Evolutionary conservation across 1,140 invertebrate species (phyloP).

Genomic region (Drosophila neocordata): DNA sequence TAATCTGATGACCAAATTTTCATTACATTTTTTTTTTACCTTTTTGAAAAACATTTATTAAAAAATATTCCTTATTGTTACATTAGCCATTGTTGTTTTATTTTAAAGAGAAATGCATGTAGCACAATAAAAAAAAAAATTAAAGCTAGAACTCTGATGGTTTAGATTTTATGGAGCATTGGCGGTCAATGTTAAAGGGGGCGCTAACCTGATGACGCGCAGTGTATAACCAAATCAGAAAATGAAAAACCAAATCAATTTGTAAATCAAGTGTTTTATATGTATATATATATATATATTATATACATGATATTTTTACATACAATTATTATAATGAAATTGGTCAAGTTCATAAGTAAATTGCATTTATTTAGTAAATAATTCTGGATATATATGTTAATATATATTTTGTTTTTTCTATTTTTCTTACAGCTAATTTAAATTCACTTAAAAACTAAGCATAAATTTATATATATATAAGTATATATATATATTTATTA

Average conservation of each 20-base stretch:
- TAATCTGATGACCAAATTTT: no score
- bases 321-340: constrained; percentile 16
- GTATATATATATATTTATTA: neutral
- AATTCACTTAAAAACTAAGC: neutral
- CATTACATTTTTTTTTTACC: no score
- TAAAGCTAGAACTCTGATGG: no score
- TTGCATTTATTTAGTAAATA: constrained; percentile 18
- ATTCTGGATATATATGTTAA: constrained; percentile 6
- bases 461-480: neutral
- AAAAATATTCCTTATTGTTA: no score
- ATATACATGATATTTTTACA: no score
- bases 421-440: neutral
- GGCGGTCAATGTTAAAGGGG: no score
- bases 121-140: no score
- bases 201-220: no score
- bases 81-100: no score
- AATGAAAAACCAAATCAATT: neutral
- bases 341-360: constrained; percentile 3
- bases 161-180: no score
- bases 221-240: neutral
- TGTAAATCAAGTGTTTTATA: neutral
- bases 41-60: no score
- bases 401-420: neutral
- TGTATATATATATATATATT: neutral
- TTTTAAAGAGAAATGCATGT: no score